Evolutionary conservation across 2,113 vertebrate genomes (phyloP).

Genomic region (Acinonyx jubatus): DNA sequence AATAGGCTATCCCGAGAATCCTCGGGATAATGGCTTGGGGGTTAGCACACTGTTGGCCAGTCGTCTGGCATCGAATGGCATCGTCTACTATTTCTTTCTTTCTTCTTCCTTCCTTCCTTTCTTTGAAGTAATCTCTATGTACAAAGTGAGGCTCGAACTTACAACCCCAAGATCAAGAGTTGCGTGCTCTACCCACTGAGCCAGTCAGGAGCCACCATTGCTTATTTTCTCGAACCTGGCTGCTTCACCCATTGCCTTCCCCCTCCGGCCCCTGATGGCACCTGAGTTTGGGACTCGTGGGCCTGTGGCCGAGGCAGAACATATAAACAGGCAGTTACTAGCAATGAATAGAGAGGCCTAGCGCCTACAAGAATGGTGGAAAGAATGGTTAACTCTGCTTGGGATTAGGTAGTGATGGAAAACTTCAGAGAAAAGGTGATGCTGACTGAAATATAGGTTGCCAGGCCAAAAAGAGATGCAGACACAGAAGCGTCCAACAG

Average conservation of each 20-base stretch:
- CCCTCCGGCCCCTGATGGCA: neutral
- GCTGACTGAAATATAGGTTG: neutral
- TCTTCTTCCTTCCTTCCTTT: neutral
- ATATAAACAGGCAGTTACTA: neutral
- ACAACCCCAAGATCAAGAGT: neutral
- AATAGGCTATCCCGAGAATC: neutral
- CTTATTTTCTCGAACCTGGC: neutral
- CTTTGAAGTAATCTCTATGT: neutral
- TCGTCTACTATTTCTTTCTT: neutral
- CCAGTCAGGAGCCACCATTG: neutral
- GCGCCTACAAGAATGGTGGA: neutral
- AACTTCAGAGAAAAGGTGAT: neutral
- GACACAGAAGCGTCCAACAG: neutral
- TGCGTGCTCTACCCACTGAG: accelerated
- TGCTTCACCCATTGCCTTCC: neutral
- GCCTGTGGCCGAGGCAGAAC: neutral
- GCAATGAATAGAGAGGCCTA: accelerated
- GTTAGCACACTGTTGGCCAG: neutral
- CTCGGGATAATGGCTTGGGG: neutral
- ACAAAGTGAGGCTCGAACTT: neutral
- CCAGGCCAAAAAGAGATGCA: neutral
- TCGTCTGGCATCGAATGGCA: too few species aligned
- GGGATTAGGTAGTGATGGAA: neutral
- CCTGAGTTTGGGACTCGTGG: neutral
- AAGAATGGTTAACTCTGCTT: neutral